Evolutionary conservation across 1,140 invertebrate genomes (phyloP), one percentile per base, ranked within the genome.

Genomic region (Nymphalis io): DNA sequence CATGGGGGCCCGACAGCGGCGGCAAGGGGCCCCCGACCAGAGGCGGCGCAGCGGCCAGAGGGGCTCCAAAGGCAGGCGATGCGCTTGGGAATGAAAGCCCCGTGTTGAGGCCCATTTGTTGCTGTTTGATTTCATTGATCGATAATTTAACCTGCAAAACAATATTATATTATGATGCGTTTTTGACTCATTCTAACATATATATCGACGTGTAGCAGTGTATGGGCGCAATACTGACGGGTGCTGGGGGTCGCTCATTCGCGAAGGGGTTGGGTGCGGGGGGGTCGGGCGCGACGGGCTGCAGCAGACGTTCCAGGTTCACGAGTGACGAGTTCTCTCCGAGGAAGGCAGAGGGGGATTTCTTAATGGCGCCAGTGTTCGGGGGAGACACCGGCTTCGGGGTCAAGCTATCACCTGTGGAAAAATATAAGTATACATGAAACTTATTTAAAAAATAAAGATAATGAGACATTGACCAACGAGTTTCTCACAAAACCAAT

Each of bases 281-380:
- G 39, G 79, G 78, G 40, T 78, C 80, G 20, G 78, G 65, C 16
- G 76, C 55, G 20, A 78, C 68, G 18, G 94, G 93, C 77, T 96
- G 97, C 69, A 99, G 96, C 81, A 99, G 94, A 92, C 98, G 98
- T 92, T 99, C 98, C 81, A 99, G 93, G 94, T 99, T 99, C 48
- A 99, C 98, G 68, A 99, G 93, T 74, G 95, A 94, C 20, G 96
- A 98, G 92, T 99, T 99, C 92, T 98, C 97, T 18, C 98, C 98
- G 8, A 99, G 94, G 91, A 99, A 99, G 76, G 95, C 95, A 76
- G 98, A 96, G 10, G 98, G 97, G 63, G 97, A 98, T 89, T 98
- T 98, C 86, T 96, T 96, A 23, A 93, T 88, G 4, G 78, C 71
- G 92, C 93, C 75, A 92, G 92, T 21, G 91, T 92, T 27, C 81